phyloP scores from a whole-genome alignment of 2,888 invertebrate species.

The Phytoseiulus persimilis region DNA sequence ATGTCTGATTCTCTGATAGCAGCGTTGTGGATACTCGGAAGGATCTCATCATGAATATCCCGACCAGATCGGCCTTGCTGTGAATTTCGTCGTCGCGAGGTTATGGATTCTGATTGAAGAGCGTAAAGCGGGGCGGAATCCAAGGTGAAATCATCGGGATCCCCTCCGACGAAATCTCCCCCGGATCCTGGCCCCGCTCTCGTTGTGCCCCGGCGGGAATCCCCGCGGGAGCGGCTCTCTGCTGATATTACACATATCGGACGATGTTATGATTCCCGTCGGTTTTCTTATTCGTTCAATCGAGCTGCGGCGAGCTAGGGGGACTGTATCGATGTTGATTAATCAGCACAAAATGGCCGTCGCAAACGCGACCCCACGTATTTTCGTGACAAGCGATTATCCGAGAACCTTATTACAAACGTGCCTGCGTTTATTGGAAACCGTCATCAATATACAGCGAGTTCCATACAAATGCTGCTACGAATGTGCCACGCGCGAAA shows the following conservation, averaged over 20 bases:
- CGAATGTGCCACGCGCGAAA: too few relatives aligned
- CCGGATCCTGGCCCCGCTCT: neutral
- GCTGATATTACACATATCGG: neutral
- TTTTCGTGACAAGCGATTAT: neutral
- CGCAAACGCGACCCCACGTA: neutral
- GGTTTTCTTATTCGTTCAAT: neutral
- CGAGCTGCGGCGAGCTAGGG: neutral
- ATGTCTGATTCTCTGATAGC: neutral
- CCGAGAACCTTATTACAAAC: neutral
- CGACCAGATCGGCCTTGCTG: neutral
- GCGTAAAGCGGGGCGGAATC: too few relatives aligned
- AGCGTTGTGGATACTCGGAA: neutral
- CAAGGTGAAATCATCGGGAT: too few relatives aligned
- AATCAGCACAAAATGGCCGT: neutral
- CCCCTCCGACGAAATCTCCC: neutral
- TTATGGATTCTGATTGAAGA: too few relatives aligned
- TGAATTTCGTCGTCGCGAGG: too few relatives aligned
- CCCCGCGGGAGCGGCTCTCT: neutral
- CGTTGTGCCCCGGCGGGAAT: neutral
- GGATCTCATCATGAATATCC: neutral
- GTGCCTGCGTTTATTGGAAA: neutral
- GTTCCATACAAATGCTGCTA: too few relatives aligned
- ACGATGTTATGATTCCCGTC: neutral
- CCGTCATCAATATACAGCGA: too few relatives aligned
- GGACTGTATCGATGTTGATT: neutral